A percentile compares a stretch with the other conserved stretches of the same genome.
phyloP scores from a whole-genome alignment of 2,113 vertebrate genomes.

The Leptodactylus fuscus region DNA sequence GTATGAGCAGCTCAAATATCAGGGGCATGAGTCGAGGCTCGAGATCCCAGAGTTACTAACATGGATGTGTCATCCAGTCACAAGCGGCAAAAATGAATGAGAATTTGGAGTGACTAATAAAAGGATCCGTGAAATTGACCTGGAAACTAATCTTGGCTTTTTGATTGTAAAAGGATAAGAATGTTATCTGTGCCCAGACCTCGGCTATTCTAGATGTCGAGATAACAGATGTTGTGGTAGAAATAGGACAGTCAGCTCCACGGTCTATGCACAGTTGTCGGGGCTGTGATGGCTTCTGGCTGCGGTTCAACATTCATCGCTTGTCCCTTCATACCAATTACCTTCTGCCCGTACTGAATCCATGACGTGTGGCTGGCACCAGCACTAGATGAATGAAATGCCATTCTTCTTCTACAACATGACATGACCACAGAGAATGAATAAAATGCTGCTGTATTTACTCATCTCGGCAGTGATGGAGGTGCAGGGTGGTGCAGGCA shows the following conservation, averaged over 20 bases:
- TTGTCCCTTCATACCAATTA: slow-evolving; percentile 25
- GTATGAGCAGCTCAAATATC: neutral
- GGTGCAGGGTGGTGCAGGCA: neutral
- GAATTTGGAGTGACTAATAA: neutral
- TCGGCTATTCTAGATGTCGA: slow-evolving; percentile 15
- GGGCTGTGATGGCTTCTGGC: slow-evolving; percentile 36
- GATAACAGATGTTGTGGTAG: slow-evolving; percentile 45
- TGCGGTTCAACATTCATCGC: neutral
- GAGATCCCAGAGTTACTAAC: neutral
- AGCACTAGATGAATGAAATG: neutral
- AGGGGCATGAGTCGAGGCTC: neutral
- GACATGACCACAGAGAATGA: neutral
- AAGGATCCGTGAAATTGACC: neutral
- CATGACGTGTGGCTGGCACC: slow-evolving; percentile 15
- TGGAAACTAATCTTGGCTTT: slow-evolving; percentile 21
- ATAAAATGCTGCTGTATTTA: neutral
- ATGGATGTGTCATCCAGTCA: slow-evolving; percentile 14
- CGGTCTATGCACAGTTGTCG: slow-evolving; percentile 29
- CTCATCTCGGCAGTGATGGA: neutral
- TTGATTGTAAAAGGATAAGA: slow-evolving; percentile 3
- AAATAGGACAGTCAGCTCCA: slow-evolving; percentile 40
- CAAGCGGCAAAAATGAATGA: neutral
- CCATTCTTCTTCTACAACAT: neutral
- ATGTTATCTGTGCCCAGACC: slow-evolving; percentile 4
- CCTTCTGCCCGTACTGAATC: neutral